Percentiles rank a stretch among this genome's conserved stretches.
These are phyloP conservation scores for Sebastes dallii DNA, from an alignment of 2,797 vertebrate genomes.

Conservation along the genomic window DNA sequence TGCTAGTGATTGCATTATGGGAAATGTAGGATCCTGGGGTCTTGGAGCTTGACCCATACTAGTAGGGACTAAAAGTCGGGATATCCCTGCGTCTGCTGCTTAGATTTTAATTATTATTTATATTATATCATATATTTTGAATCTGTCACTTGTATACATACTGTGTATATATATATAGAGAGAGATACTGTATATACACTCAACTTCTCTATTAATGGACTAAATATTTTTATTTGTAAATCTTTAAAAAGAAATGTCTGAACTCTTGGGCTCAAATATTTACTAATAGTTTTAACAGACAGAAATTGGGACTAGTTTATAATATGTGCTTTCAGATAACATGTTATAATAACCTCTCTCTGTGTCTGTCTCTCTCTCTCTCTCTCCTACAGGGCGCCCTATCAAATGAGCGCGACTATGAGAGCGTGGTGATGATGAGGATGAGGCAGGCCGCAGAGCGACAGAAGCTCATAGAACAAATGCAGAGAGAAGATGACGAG, in stretches of 20 bases:
- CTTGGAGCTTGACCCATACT: not conserved
- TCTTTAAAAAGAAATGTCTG: not conserved
- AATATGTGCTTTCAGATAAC: not conserved
- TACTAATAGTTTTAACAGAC: not conserved
- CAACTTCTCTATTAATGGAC: not conserved
- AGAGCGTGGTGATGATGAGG: slow-evolving; percentile 97
- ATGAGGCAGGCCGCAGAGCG: slow-evolving; percentile 95
- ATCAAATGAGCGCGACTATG: slow-evolving; percentile 90
- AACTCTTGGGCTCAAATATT: not conserved
- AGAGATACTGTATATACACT: no score
- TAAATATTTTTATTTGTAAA: not conserved
- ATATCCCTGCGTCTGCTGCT: not conserved
- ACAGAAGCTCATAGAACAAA: slow-evolving; percentile 90
- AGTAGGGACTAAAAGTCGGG: not conserved
- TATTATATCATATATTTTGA: not conserved
- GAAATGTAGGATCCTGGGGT: not conserved
- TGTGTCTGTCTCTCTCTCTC: slow-evolving; percentile 28
- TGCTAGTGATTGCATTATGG: not conserved
- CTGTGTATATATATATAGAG: no score
- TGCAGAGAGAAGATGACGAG: slow-evolving; percentile 88
- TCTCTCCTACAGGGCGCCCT: slow-evolving; percentile 79
- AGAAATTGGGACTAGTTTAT: not conserved
- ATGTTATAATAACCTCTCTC: not conserved
- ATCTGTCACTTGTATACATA: no score
- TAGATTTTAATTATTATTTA: not conserved